A percentile compares a stretch with the other conserved stretches of the same genome.
Conservation (phyloP, 2,113 vertebrate species). For the Colistium nudipinnis region DNA sequence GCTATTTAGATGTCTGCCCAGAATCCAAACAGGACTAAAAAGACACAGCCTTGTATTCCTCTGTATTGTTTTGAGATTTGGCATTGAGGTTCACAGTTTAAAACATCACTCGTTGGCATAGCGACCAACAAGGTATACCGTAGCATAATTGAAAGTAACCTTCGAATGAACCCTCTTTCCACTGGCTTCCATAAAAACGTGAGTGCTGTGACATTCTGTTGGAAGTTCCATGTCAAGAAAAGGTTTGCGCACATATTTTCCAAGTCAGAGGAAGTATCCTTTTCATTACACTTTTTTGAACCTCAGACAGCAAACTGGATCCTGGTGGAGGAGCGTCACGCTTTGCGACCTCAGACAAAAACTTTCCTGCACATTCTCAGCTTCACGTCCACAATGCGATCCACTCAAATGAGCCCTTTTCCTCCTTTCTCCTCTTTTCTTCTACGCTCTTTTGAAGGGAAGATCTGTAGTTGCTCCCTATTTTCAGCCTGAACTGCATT, state of each 20-base stretch:
- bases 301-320: conserved; percentile 42
- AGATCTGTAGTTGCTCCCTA: conserved; percentile 61
- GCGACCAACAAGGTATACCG: background rate
- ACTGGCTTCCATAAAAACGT: background rate
- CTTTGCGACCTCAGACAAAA: conserved; percentile 51
- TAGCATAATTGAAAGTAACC: background rate
- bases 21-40: background rate
- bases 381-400: conserved; percentile 41
- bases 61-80: background rate
- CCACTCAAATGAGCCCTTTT: conserved; percentile 43
- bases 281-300: conserved; percentile 43
- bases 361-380: conserved; percentile 55
- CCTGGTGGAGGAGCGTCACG: conserved; percentile 39
- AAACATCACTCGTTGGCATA: background rate
- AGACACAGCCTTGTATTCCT: background rate
- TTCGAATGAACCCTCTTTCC: background rate
- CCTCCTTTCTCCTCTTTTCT: conserved; percentile 24
- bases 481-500: conserved; percentile 61
- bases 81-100: background rate
- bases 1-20: background rate
- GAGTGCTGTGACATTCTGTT: conserved; percentile 2
- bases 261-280: conserved; percentile 30
- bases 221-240: background rate
- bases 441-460: conserved; percentile 49
- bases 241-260: conserved; percentile 4